A percentile compares a stretch with the other conserved stretches of the same genome.
phyloP scores from a whole-genome alignment of 1,140 invertebrate species.

The Drosophila tsacasi region DNA sequence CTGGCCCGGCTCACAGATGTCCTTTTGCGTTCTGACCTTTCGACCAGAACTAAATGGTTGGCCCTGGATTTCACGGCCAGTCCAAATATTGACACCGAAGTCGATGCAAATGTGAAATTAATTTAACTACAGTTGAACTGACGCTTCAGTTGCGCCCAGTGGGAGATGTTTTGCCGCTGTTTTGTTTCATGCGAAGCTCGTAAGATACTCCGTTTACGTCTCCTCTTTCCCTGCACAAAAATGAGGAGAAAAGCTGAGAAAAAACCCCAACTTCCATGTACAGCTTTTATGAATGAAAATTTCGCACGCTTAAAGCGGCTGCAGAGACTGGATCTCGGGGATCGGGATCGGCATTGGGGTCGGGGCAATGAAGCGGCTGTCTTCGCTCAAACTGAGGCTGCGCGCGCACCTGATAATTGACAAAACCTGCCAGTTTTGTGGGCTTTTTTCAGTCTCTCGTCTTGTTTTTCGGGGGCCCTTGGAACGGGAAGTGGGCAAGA shows the following conservation, averaged over 20 bases:
- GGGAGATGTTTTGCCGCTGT: constrained; percentile 16
- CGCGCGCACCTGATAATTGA: constrained; percentile 72
- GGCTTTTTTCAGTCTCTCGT: constrained; percentile 15
- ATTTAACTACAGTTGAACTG: constrained; percentile 67
- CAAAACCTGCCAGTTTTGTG: constrained; percentile 71
- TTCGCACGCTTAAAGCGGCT: constrained; percentile 59
- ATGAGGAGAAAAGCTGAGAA: not conserved
- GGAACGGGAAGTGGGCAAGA: constrained; percentile 64
- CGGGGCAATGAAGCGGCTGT: constrained; percentile 2
- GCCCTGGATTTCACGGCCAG: constrained; percentile 64
- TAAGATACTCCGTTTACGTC: not conserved
- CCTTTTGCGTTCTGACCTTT: constrained; percentile 63
- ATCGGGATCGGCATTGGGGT: not conserved
- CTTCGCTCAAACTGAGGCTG: constrained; percentile 10
- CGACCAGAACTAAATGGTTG: constrained; percentile 68
- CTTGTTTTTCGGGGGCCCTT: constrained; percentile 20
- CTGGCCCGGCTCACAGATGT: constrained; percentile 45
- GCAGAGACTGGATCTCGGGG: not conserved
- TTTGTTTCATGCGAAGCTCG: constrained; percentile 37
- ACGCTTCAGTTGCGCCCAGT: constrained; percentile 56
- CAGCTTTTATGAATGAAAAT: constrained; percentile 75
- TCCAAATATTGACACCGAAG: constrained; percentile 70
- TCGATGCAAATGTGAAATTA: constrained; percentile 72
- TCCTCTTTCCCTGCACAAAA: no score
- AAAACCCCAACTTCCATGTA: constrained; percentile 12